Evolutionary conservation across 2,113 vertebrate genomes (phyloP), one percentile per base, ranked within the genome.

Genomic region (Acanthisitta chloris): DNA sequence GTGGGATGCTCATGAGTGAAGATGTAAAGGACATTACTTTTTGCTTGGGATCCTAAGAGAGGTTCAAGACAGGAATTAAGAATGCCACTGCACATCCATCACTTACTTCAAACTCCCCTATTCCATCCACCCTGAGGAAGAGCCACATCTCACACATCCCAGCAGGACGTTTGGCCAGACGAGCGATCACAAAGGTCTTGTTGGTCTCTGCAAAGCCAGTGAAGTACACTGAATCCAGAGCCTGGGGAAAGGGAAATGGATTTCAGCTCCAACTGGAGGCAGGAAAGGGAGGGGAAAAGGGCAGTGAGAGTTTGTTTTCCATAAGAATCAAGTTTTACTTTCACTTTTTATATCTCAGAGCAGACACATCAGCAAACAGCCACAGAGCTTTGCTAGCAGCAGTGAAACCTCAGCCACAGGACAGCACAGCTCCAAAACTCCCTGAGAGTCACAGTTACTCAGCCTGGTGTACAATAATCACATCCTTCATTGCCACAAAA

Each of bases 121-220:
- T 25, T n/a, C 97, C 96, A 1, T 96, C 92, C 88, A 97, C 65
- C 34, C 92, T 70, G 36, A 97, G 95, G 86, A 97, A 96, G 15
- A 97, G 94, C 97, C 97, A 97, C 94, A 97, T 93, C 90, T 97
- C 97, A 43, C 97, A 97, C 33, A 82, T 31, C 24, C 96, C 69
- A 1, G 52, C 10, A 0, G 84, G 95, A 1, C 96, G 96, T 4
- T 86, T 86, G n/a, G 92, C 73, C 1, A 97, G 86, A 14, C 97
- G 97, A 24, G 85, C 31, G 11, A 95, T 84, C 85, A 96, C 84
- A 69, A 96, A 97, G 40, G 25, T 95, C 78, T 69, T 48, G 96
- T 93, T 83, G 81, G 42, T 70, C 93, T 96, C 95, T 8, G 90
- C 86, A 64, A 97, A 97, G 70, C 97, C 96, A 0, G 94, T 93